Base-by-base conservation (phyloP, 2,113 vertebrate species). In the Gymnobelideus leadbeateri region DNA sequence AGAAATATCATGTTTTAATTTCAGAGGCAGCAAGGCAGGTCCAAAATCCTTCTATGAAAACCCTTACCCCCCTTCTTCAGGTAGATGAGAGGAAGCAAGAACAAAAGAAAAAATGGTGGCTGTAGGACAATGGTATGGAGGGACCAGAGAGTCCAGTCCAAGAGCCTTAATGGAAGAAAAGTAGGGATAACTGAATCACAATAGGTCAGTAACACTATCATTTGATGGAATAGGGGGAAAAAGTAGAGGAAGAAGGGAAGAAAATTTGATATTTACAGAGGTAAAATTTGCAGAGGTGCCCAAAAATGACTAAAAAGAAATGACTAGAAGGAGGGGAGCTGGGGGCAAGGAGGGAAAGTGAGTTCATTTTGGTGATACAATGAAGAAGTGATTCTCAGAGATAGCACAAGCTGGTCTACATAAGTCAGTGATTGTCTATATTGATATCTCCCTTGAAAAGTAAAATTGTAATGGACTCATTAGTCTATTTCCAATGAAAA, bases 401-500 rank as follows among this genome's bases (percentile, higher is more conserved):
- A 68, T 31, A 84, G 26, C n/a, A 84, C 43, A 84, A 43, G 28
- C 12, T 37, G 61, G 31, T 12, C 61, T 68, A 84, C 37, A 84
- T 21, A 84, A 84, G 16, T 43, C 19, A 8, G 16, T 14, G 68
- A 84, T 16, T 43, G 19, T 84, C 16, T 77, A n/a, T 16, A n/a
- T 43, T 43, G 68, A 84, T 84, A 84, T 84, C 19, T 84, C 19
- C n/a, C 68, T 84, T 84, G 68, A 84, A 84, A 43, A 43, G 43
- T 84, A 84, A 84, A 8, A 43, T 43, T 84, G 37, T 23, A 84
- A 84, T 49, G 47, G 16, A 93, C 10, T 95, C 12, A 26, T 55
- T 0, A 91, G 53, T 90, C 4, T 84, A 47, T 47, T 28, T 68
- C 91, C 46, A 92, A 25, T 53, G 89, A 94, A n/a, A 95, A 95